phyloP scores from a whole-genome alignment of 2,113 vertebrate genomes.

The Heterocephalus glaber region DNA sequence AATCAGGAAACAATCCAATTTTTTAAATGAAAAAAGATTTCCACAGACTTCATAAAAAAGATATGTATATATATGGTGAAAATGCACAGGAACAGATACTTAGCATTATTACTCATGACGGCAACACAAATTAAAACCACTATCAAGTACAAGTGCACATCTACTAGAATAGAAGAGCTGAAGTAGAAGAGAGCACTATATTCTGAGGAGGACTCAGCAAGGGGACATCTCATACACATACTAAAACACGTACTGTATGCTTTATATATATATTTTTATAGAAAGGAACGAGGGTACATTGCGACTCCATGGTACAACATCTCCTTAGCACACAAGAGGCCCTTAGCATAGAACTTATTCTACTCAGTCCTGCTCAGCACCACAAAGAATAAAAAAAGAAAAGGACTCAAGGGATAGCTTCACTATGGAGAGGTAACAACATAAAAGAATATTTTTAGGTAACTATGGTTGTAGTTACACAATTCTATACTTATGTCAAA shows the following conservation, averaged over 20 bases:
- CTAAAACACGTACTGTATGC: not conserved
- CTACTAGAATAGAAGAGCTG: not conserved
- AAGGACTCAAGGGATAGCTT: not conserved
- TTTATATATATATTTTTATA: not conserved
- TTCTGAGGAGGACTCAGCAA: not conserved
- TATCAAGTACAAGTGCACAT: not conserved
- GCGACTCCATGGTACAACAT: not conserved
- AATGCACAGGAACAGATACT: not conserved
- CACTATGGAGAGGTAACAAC: not conserved
- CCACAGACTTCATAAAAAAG: not conserved
- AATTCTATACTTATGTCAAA: not conserved
- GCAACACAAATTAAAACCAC: not conserved
- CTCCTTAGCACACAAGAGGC: not conserved
- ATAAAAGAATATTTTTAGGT: not conserved
- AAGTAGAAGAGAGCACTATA: not conserved
- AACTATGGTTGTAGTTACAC: not conserved
- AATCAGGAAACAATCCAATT: conserved; percentile 7
- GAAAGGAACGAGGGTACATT: not conserved
- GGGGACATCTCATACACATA: not conserved
- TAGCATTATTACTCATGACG: not conserved
- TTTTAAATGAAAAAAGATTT: conserved; percentile 8
- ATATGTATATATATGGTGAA: not conserved
- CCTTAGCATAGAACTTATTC: not conserved
- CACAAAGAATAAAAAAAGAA: not conserved
- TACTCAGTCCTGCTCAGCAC: not conserved